Conservation (phyloP, 2,113 vertebrate genomes). For the Mobula hypostoma region DNA sequence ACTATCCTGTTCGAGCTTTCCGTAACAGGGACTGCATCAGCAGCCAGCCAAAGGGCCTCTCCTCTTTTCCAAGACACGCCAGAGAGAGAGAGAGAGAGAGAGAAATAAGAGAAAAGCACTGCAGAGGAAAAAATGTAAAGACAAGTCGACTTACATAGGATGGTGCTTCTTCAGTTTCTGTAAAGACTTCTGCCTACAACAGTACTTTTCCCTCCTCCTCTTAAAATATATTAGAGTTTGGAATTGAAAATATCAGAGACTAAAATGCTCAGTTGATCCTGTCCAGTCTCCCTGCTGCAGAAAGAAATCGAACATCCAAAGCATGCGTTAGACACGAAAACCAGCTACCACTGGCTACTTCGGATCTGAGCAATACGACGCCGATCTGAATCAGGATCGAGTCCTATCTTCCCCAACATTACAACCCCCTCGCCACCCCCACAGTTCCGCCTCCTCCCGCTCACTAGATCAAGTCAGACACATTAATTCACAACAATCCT, state of each 20-base stretch:
- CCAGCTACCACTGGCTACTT: neutral
- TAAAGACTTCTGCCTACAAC: neutral
- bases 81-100: neutral
- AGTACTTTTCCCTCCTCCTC: neutral
- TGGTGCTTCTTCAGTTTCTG: neutral
- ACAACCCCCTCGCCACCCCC: neutral
- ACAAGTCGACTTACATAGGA: conserved; percentile 1
- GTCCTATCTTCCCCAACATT: neutral
- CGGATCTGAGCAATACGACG: neutral
- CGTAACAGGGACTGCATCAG: conserved; percentile 12
- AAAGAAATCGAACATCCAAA: conserved; percentile 20
- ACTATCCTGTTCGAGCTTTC: neutral
- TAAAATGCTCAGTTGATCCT: neutral
- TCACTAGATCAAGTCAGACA: neutral
- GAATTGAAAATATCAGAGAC: neutral
- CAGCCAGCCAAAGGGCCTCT: conserved; percentile 16
- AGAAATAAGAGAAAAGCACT: neutral
- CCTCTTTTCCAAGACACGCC: conserved; percentile 9
- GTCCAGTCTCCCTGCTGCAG: conserved; percentile 2
- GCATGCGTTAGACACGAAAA: conserved; percentile 12
- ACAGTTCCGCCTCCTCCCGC: neutral
- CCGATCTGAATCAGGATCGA: neutral
- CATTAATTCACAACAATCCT: conserved; percentile 12
- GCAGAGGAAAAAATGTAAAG: neutral
- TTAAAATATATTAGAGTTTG: neutral